These are phyloP conservation scores for Himalopsyche tibetana DNA, from an alignment of 2,888 invertebrate species.

Conservation along the genomic window DNA sequence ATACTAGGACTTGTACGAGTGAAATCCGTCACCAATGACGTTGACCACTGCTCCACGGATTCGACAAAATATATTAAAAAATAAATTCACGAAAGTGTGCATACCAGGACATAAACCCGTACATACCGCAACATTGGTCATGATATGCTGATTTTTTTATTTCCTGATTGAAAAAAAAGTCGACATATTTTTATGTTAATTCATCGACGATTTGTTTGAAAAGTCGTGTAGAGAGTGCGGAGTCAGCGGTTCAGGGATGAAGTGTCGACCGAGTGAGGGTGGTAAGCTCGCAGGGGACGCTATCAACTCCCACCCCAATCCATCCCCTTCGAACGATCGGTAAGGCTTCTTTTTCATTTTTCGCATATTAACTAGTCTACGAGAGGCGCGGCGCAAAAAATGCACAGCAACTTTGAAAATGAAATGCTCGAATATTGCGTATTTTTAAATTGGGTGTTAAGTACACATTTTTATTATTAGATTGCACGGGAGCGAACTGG, in stretches of 20 bases:
- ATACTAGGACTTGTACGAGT: no score
- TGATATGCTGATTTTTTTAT: no score
- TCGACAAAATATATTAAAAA: no score
- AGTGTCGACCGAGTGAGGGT: conserved; percentile 23
- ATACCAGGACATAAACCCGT: no score
- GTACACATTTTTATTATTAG: conserved; percentile 1
- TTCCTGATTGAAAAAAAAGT: no score
- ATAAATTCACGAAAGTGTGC: no score
- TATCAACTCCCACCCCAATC: neutral
- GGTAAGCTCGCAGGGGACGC: neutral
- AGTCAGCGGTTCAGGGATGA: conserved; percentile 42
- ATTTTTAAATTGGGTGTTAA: conserved; percentile 22
- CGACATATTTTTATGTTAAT: conserved; percentile 3
- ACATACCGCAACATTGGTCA: no score
- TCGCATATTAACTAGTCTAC: conserved; percentile 27
- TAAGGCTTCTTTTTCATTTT: conserved; percentile 40
- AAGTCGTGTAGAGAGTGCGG: conserved; percentile 15
- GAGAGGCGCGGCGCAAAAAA: conserved; percentile 7
- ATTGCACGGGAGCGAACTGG: neutral
- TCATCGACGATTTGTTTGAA: conserved; percentile 29
- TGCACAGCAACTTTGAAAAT: conserved; percentile 12
- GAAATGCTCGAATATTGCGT: neutral
- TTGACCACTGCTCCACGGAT: no score
- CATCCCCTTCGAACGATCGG: conserved; percentile 18
- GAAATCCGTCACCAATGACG: no score